These are phyloP conservation scores for Phaethon lepturus DNA, from an alignment of 2,113 vertebrate genomes.

Conservation along the genomic window DNA sequence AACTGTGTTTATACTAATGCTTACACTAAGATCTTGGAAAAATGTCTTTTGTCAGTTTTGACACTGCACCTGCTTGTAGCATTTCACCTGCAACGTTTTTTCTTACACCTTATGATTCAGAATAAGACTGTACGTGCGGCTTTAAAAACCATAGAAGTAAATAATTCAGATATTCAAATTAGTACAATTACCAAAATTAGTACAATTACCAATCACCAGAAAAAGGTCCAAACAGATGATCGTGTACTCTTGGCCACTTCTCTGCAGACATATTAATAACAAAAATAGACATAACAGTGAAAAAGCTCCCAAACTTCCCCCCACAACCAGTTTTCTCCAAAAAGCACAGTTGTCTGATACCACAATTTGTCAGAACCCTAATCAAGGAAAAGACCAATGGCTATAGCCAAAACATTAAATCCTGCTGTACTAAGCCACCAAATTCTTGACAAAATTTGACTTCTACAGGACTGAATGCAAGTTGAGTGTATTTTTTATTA, in stretches of 20 bases:
- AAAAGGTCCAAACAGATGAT: neutral
- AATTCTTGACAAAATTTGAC: neutral
- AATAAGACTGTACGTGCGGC: neutral
- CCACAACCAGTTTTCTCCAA: neutral
- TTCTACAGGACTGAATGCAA: neutral
- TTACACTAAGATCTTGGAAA: neutral
- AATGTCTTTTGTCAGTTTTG: neutral
- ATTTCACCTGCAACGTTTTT: neutral
- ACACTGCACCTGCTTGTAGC: neutral
- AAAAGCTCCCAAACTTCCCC: neutral
- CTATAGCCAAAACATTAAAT: neutral
- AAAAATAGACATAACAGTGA: neutral
- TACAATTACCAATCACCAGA: neutral
- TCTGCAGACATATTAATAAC: neutral
- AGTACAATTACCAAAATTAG: neutral
- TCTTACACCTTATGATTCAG: neutral
- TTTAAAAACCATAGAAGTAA: neutral
- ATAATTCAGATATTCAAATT: neutral
- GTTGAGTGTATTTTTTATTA: neutral
- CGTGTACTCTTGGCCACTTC: neutral
- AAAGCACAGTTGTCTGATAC: neutral
- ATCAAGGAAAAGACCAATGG: neutral
- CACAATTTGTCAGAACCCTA: neutral
- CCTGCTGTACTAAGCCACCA: neutral
- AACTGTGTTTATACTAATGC: neutral